These are phyloP conservation scores for Burhinus oedicnemus DNA, from an alignment of 2,113 vertebrate species.

Conservation along the genomic window DNA sequence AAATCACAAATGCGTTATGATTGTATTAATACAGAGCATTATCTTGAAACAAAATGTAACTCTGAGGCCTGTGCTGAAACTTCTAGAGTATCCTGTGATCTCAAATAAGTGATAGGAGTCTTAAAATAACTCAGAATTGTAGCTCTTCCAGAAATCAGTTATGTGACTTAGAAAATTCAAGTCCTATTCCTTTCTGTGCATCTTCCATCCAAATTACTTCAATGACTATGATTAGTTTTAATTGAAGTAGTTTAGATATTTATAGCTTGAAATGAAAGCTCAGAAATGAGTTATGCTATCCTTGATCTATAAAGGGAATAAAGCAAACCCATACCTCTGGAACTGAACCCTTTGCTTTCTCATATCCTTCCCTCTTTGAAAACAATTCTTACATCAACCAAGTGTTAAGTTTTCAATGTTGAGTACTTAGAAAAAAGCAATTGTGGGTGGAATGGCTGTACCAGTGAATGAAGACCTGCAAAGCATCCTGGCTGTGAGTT, in stretches of 20 bases:
- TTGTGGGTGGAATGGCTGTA: neutral
- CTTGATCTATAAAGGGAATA: neutral
- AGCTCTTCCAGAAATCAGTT: neutral
- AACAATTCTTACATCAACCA: neutral
- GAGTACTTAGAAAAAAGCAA: neutral
- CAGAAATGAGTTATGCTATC: neutral
- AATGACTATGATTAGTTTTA: neutral
- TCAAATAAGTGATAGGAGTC: neutral
- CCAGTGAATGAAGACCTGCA: neutral
- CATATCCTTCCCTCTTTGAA: neutral
- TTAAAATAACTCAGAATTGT: neutral
- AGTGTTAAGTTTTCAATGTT: neutral
- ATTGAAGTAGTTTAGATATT: neutral
- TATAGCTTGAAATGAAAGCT: neutral
- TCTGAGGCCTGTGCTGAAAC: neutral
- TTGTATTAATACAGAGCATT: neutral
- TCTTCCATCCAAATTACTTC: neutral
- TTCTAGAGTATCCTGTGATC: neutral
- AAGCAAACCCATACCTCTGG: neutral
- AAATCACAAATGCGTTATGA: neutral
- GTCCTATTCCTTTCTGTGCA: neutral
- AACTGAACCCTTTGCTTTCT: neutral
- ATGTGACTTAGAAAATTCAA: neutral
- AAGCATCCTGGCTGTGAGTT: neutral
- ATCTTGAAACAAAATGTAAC: neutral